Percentiles rank a stretch among this genome's conserved stretches.
Conservation (phyloP, 2,113 vertebrate genomes). For the Morone saxatilis region DNA sequence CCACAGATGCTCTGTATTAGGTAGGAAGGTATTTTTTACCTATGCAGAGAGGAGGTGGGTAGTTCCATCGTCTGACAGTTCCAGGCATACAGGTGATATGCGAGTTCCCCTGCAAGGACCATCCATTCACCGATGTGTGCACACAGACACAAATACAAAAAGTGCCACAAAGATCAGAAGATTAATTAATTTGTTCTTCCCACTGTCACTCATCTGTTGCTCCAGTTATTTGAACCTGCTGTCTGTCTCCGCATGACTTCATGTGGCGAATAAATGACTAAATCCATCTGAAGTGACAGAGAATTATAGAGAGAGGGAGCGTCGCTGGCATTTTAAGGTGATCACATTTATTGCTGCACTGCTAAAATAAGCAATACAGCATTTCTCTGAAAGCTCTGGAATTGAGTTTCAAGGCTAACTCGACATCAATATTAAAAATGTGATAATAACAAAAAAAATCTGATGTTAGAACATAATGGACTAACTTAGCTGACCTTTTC, state of each 20-base stretch:
- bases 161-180: constrained; percentile 33
- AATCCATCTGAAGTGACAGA: constrained; percentile 59
- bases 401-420: neutral
- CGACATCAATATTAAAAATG: neutral
- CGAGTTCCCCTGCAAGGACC: constrained; percentile 90
- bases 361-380: constrained; percentile 2
- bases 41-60: constrained; percentile 96
- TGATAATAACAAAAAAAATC: neutral
- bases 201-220: constrained; percentile 54
- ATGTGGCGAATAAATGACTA: constrained; percentile 39
- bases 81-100: constrained; percentile 99
- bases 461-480: no score
- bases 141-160: constrained; percentile 39
- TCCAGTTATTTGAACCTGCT: constrained; percentile 54
- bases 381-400: neutral
- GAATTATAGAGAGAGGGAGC: constrained; percentile 33
- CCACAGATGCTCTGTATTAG: neutral
- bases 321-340: constrained; percentile 29
- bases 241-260: constrained; percentile 56
- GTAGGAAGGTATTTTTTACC: constrained; percentile 82
- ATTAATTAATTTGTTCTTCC: constrained; percentile 47
- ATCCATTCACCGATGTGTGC: constrained; percentile 46
- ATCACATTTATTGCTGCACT: constrained; percentile 4
- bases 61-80: constrained; percentile 97
- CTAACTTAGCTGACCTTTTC: no score